A percentile compares a stretch with the other conserved stretches of the same genome.
phyloP scores from a whole-genome alignment of 2,797 vertebrate species.

The Sternotherus odoratus region DNA sequence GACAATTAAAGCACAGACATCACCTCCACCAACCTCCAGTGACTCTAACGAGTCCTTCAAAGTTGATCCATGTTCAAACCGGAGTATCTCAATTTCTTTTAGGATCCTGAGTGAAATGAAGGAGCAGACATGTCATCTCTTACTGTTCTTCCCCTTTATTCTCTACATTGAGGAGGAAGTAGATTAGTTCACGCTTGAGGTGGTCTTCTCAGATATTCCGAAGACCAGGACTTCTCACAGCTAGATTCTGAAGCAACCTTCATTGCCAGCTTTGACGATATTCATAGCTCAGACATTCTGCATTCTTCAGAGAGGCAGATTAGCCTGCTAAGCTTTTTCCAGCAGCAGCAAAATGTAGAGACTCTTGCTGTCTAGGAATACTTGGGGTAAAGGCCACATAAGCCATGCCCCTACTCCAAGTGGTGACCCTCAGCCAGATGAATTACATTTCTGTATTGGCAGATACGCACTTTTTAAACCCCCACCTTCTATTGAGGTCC shows the following conservation, averaged over 20 bases:
- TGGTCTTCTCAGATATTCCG: background rate
- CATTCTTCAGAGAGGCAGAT: background rate
- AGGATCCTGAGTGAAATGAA: conserved; percentile 8
- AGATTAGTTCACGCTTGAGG: background rate
- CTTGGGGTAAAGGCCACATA: background rate
- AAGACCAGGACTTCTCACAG: conserved; percentile 8
- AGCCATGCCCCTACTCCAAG: background rate
- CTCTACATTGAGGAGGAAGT: background rate
- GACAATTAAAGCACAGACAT: background rate
- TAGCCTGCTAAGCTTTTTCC: background rate
- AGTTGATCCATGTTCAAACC: background rate
- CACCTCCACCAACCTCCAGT: too few species aligned
- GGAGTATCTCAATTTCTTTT: conserved; percentile 9
- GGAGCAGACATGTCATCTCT: background rate
- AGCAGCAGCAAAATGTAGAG: conserved; percentile 18
- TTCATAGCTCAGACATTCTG: background rate
- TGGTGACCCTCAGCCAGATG: background rate
- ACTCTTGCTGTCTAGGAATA: background rate
- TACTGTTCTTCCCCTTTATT: conserved; percentile 1
- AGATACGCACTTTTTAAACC: background rate
- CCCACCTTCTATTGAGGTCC: background rate
- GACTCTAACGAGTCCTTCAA: background rate
- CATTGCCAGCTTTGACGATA: background rate
- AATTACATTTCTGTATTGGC: background rate
- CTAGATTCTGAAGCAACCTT: background rate